Evolutionary conservation across 2,113 vertebrate genomes (phyloP), one percentile per base, ranked within the genome.

Genomic region (Scalopus aquaticus): DNA sequence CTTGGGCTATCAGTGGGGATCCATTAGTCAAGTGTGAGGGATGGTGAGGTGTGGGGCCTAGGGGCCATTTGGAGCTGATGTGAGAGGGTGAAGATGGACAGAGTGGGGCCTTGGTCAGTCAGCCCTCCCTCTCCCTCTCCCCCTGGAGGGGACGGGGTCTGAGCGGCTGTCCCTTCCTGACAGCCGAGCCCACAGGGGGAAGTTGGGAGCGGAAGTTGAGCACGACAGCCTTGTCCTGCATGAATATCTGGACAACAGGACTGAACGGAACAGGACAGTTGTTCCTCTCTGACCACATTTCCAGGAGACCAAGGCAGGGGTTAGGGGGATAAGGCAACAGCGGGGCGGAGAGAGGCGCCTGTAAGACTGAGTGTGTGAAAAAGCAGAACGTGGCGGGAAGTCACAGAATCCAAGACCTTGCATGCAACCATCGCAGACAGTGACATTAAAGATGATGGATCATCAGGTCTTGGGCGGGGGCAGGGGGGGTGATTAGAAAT

Each of bases 41-140:
- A 42, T 3, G 15, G 37, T 26, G 24, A 51, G 22, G 19, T 19
- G 7, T 30, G 93, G 73, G 60, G 10, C 9, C 5, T 74, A 49
- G 56, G 32, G 35, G 64, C 49, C 22, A 42, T 92, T 88, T 91
- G 94, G 20, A 44, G 67, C 54, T 85, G 92, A 93, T 85, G 51
- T 1, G 17, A 89, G 32, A 97, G 90, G 37, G n/a, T 13, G 30
- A 87, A 35, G 58, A 76, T 30, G 51, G 79, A 73, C 1, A 0
- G n/a, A n/a, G 20, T 42, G 39, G 28, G 24, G 7, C 58, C 56
- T 67, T 83, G 95, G 78, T 88, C 93, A 44, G 3, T 35, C n/a
- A n/a, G 88, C 17, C 30, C 16, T 2, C 28, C 32, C 12, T n/a
- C 28, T 6, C 28, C 13, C 4, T 17, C 24, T 62, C 9, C 6